Percentiles rank a stretch among this genome's conserved stretches.
phyloP scores from a whole-genome alignment of 1,140 invertebrate genomes.

The Drosophila ananassae region DNA sequence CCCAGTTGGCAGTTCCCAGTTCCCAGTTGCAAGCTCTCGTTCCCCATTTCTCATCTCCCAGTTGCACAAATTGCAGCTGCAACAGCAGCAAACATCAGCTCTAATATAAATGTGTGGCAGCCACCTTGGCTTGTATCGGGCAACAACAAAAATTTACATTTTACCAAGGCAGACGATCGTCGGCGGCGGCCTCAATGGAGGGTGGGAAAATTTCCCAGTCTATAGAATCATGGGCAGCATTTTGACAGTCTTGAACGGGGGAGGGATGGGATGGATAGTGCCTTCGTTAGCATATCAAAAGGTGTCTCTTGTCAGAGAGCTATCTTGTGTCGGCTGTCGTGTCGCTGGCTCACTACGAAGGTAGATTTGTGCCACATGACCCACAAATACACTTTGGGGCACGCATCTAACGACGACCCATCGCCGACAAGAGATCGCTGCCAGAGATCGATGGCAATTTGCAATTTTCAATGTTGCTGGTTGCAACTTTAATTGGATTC shows the following conservation, averaged over 20 bases:
- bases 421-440: constrained; percentile 32
- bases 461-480: constrained; percentile 52
- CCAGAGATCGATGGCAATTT: constrained; percentile 66
- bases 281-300: constrained; percentile 80
- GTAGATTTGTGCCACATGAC: constrained; percentile 74
- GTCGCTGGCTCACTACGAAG: constrained; percentile 36
- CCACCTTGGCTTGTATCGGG: neutral
- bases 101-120: constrained; percentile 77
- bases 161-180: constrained; percentile 49
- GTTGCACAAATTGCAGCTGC: constrained; percentile 42
- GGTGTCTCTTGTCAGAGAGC: constrained; percentile 75
- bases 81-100: constrained; percentile 26
- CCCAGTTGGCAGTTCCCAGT: constrained; percentile 12
- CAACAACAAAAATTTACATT: constrained; percentile 67
- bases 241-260: constrained; percentile 65
- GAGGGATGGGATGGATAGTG: constrained; percentile 3
- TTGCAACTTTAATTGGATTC: constrained; percentile 74
- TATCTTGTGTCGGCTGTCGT: constrained; percentile 64
- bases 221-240: constrained; percentile 58
- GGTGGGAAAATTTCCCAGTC: constrained; percentile 73
- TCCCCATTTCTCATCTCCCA: constrained; percentile 37
- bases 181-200: constrained; percentile 62
- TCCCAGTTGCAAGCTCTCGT: constrained; percentile 23
- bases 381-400: constrained; percentile 77
- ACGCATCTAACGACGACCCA: constrained; percentile 69